phyloP scores from a whole-genome alignment of 2,888 invertebrate species.

The Cheilosia scutellata region DNA sequence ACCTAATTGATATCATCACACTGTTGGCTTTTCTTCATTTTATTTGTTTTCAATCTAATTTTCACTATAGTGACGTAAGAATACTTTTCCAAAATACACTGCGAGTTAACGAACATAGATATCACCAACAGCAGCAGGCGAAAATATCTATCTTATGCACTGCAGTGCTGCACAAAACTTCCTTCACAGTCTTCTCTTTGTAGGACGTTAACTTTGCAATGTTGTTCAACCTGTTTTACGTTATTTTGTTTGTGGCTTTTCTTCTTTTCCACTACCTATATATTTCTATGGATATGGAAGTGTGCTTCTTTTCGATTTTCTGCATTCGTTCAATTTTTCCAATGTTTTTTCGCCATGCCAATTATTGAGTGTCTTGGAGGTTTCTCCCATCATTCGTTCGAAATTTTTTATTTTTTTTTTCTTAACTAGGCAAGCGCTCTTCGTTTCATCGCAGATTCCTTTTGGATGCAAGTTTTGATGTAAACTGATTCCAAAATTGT shows the following conservation, averaged over 20 bases:
- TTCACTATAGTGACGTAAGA: conserved; percentile 50
- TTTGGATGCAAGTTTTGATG: conserved; percentile 28
- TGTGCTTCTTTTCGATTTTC: conserved; percentile 40
- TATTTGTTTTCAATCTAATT: neutral
- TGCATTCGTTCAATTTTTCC: conserved; percentile 11
- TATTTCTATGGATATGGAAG: conserved; percentile 25
- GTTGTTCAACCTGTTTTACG: conserved; percentile 72
- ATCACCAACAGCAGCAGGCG: conserved; percentile 1
- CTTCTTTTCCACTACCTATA: conserved; percentile 9
- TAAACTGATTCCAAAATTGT: conserved; percentile 16
- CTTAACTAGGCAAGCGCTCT: neutral
- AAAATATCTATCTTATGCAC: conserved; percentile 39
- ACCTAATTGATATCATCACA: conserved; percentile 5
- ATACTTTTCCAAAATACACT: conserved; percentile 18
- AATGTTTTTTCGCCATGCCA: conserved; percentile 22
- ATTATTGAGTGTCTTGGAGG: conserved; percentile 32
- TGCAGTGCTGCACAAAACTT: conserved; percentile 33
- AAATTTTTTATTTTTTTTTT: neutral
- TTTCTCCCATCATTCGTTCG: conserved; percentile 6
- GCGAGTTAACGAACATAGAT: conserved; percentile 8
- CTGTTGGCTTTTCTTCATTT: conserved; percentile 1
- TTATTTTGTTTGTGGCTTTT: conserved; percentile 44
- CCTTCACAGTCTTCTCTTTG: conserved; percentile 33
- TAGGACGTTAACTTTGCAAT: conserved; percentile 64
- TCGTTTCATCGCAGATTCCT: neutral